These are phyloP conservation scores for Melanostigma gelatinosum DNA, from an alignment of 2,113 vertebrate species.

Conservation along the genomic window DNA sequence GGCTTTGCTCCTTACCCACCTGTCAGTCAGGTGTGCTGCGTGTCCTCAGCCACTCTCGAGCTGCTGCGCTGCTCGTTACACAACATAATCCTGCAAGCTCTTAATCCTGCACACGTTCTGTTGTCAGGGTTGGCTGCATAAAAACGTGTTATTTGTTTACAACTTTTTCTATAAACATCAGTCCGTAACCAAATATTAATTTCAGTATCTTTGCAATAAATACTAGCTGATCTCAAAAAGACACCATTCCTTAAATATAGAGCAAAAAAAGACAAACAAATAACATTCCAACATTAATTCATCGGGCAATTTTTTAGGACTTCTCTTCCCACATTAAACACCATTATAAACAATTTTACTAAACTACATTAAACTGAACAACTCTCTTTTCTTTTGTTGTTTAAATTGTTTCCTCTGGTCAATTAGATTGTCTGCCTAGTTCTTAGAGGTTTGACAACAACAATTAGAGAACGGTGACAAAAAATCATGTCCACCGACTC, in stretches of 20 bases:
- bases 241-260: neutral
- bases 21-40: slow-evolving; percentile 51
- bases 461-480: neutral
- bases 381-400: neutral
- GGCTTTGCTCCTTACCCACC: slow-evolving; percentile 16
- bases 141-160: neutral
- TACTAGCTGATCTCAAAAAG: neutral
- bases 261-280: neutral
- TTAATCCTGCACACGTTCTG: slow-evolving; percentile 65
- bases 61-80: slow-evolving; percentile 26
- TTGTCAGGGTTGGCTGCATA: slow-evolving; percentile 14
- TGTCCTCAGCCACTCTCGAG: slow-evolving; percentile 31
- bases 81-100: slow-evolving; percentile 71
- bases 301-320: neutral
- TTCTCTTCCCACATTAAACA: neutral
- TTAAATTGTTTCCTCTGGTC: neutral
- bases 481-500: neutral
- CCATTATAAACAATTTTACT: neutral
- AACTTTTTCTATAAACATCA: neutral
- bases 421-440: neutral
- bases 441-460: neutral
- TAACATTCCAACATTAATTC: neutral
- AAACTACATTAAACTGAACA: neutral
- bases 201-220: neutral
- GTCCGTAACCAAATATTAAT: neutral